Percentiles rank a stretch among this genome's conserved stretches.
Conservation (phyloP, 2,113 vertebrate genomes). For the Toxostoma redivivum region DNA sequence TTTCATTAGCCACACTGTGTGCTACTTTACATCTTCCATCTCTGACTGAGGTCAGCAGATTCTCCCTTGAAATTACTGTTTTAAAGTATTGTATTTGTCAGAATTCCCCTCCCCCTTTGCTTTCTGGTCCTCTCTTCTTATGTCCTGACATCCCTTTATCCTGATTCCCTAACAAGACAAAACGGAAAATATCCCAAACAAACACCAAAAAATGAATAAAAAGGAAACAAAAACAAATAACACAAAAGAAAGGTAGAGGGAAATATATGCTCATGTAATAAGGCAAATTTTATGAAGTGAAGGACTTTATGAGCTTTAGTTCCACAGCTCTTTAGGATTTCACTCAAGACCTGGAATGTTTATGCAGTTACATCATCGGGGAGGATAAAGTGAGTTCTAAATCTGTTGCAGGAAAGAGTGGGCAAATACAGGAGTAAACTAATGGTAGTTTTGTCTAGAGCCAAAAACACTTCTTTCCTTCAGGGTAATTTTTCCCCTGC, state of each 20-base stretch:
- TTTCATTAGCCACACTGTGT: neutral
- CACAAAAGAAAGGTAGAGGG: neutral
- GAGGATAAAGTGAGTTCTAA: neutral
- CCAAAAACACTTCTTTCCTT: neutral
- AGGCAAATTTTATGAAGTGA: neutral
- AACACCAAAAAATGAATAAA: neutral
- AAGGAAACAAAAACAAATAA: neutral
- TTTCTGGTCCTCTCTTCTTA: neutral
- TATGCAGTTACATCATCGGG: neutral
- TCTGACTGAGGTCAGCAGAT: neutral
- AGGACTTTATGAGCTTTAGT: neutral
- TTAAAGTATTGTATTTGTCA: neutral
- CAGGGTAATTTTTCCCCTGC: neutral
- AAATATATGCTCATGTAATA: neutral
- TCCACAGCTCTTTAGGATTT: neutral
- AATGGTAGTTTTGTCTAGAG: neutral
- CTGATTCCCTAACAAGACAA: neutral
- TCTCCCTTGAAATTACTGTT: neutral
- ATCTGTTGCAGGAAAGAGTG: neutral
- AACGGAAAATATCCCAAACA: neutral
- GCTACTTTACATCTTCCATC: neutral
- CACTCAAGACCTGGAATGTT: neutral
- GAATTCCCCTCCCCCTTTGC: neutral
- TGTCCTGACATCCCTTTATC: neutral
- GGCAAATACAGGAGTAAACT: neutral